Base-by-base conservation (phyloP, 2,113 vertebrate species). In the Pipa parva region DNA sequence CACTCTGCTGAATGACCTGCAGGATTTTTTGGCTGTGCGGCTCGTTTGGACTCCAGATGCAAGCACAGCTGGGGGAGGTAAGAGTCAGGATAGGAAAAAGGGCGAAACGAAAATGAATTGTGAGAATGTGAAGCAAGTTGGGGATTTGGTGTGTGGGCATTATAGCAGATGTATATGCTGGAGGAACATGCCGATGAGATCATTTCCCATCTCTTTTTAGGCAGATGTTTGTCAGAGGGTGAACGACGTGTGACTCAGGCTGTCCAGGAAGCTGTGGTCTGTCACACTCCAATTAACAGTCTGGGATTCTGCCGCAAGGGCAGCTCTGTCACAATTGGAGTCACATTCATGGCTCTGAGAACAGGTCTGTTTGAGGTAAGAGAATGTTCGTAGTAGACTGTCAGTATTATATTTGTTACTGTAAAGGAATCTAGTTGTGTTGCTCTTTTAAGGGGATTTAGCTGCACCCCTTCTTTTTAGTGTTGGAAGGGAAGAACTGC, bases 31-130 rank as follows among this genome's bases (percentile, higher is more conserved):
- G 74, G 92, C 94, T 0, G 93, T 97, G 0, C 80, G 95, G 2
- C 91, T 97, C 0, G 93, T 96, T 56, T 97, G 94, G 95, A 95
- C 94, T 0, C 95, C 95, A 0, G 93, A 97, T 28, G 88, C 89
- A 15, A 77, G 85, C 8, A 73, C 80, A 3, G 77, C 82, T 0
- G 78, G 78, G 1, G 13, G 29, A 31, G 52, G 24, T 3, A 11
- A 27, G 64, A 18, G 15, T 13, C 2, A 6, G 26, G 11, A 9
- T n/a, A 42, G 12, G 8, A 50, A 31, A 31, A 31, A 4, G 29
- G 29, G 29, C 29, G 9, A 5, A 31, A 31, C 29, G 9, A 31
- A 31, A 31, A 31, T 31, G 29, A 9, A 36, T 36, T 36, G 33
- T 2, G 33, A 13, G 33, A 36, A 36, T 12, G 33, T 12, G 33